phyloP scores from a whole-genome alignment of 2,888 invertebrate genomes.

The Nezara viridula region DNA sequence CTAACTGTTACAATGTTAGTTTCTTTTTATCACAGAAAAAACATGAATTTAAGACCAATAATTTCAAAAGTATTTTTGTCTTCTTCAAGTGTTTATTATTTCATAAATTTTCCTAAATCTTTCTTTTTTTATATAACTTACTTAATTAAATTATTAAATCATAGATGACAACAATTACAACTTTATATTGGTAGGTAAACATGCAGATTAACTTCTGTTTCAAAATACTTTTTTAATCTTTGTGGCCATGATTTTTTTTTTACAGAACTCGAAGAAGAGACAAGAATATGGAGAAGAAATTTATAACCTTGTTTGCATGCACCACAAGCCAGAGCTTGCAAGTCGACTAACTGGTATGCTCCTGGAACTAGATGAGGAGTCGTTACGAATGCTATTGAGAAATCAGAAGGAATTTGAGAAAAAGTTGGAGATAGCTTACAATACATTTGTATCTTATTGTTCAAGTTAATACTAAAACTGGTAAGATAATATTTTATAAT shows the following conservation, averaged over 20 bases:
- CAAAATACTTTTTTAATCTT: too few relatives aligned
- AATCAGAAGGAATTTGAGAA: slow-evolving; percentile 61
- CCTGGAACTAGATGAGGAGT: slow-evolving; percentile 63
- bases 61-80: too few relatives aligned
- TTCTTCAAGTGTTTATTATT: too few relatives aligned
- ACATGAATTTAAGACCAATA: too few relatives aligned
- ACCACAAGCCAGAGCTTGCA: slow-evolving; percentile 61
- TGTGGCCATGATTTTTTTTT: slow-evolving; percentile 5
- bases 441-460: slow-evolving; percentile 57
- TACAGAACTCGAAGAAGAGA: slow-evolving; percentile 61
- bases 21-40: too few relatives aligned
- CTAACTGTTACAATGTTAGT: too few relatives aligned
- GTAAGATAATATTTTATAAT: background rate
- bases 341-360: slow-evolving; percentile 65
- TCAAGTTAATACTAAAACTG: slow-evolving; percentile 52
- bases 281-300: slow-evolving; percentile 64
- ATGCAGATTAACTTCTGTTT: too few relatives aligned
- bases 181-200: too few relatives aligned
- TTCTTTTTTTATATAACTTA: too few relatives aligned
- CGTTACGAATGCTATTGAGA: slow-evolving; percentile 59
- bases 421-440: slow-evolving; percentile 63
- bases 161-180: too few relatives aligned
- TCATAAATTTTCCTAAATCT: too few relatives aligned
- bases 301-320: slow-evolving; percentile 60
- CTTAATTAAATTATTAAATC: too few relatives aligned